Evolutionary conservation across 2,888 invertebrate genomes (phyloP).

Genomic region (Euproctis similis): DNA sequence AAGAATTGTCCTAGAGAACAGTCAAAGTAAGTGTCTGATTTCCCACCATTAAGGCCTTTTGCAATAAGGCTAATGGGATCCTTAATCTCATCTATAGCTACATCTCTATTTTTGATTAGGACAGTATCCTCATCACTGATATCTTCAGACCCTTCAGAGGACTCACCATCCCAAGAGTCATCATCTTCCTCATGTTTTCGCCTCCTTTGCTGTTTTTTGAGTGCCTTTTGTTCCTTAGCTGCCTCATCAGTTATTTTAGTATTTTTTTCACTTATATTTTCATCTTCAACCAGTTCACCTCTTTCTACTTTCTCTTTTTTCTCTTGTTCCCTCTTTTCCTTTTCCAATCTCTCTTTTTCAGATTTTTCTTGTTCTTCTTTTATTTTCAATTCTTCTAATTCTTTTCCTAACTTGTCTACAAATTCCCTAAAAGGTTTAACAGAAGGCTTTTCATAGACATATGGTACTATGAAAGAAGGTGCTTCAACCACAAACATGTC

Average conservation of each 20-base stretch:
- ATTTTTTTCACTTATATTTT: slow-evolving; percentile 42
- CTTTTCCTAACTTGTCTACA: slow-evolving; percentile 79
- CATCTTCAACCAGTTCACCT: slow-evolving; percentile 43
- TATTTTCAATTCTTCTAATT: slow-evolving; percentile 70
- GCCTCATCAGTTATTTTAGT: slow-evolving; percentile 33
- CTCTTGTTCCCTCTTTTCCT: slow-evolving; percentile 40
- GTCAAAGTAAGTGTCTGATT: slow-evolving; percentile 86
- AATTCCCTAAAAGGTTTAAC: slow-evolving; percentile 85
- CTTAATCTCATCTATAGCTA: slow-evolving; percentile 69
- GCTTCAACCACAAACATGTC: slow-evolving; percentile 96
- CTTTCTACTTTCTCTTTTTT: slow-evolving; percentile 36
- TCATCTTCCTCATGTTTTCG: slow-evolving; percentile 72
- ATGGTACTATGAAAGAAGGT: slow-evolving; percentile 94
- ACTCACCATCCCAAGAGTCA: slow-evolving; percentile 77
- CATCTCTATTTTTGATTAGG: slow-evolving; percentile 75
- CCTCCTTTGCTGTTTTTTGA: slow-evolving; percentile 48
- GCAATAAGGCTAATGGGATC: slow-evolving; percentile 57
- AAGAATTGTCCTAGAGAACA: slow-evolving; percentile 93
- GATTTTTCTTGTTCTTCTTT: slow-evolving; percentile 53
- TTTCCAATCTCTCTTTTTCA: slow-evolving; percentile 49
- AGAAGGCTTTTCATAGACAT: slow-evolving; percentile 94
- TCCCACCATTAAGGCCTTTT: slow-evolving; percentile 62
- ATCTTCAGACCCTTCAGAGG: slow-evolving; percentile 69
- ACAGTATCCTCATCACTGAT: slow-evolving; percentile 68
- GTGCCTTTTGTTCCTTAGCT: slow-evolving; percentile 41